These are phyloP conservation scores for Sceliomorpha sp. DNA, from an alignment of 2,888 invertebrate genomes.

Conservation along the genomic window DNA sequence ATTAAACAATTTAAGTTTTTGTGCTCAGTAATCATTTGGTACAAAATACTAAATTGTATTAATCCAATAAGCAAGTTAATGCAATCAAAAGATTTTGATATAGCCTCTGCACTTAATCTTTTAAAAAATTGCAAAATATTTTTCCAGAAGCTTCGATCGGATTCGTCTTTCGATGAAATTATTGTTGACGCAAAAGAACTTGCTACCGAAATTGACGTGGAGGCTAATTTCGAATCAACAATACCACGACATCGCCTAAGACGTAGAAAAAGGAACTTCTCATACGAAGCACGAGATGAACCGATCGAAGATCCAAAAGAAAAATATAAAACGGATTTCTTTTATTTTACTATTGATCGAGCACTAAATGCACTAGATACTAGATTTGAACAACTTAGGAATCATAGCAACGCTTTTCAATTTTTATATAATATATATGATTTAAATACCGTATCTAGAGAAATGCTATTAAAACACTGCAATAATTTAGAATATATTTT, in stretches of 20 bases:
- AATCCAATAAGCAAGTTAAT: slow-evolving; percentile 28
- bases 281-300: slow-evolving; percentile 51
- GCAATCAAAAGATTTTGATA: slow-evolving; percentile 50
- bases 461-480: too few relatives aligned
- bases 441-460: slow-evolving; percentile 4
- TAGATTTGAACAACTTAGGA: slow-evolving; percentile 49
- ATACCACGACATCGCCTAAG: slow-evolving; percentile 44
- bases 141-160: slow-evolving; percentile 34
- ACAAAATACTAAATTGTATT: slow-evolving; percentile 22
- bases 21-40: slow-evolving; percentile 42
- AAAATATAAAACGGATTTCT: slow-evolving; percentile 54
- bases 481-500: too few relatives aligned
- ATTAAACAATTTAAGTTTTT: slow-evolving; percentile 45
- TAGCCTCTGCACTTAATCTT: slow-evolving; percentile 25
- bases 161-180: slow-evolving; percentile 56
- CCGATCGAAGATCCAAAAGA: slow-evolving; percentile 53
- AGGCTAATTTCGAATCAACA: slow-evolving; percentile 48
- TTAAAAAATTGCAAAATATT: slow-evolving; percentile 7
- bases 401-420: slow-evolving; percentile 52
- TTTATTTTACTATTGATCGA: slow-evolving; percentile 45
- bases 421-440: slow-evolving; percentile 52
- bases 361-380: slow-evolving; percentile 51
- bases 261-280: slow-evolving; percentile 50
- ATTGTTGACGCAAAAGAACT: slow-evolving; percentile 57
- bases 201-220: slow-evolving; percentile 54